These are phyloP conservation scores for Cerceris rybyensis DNA, from an alignment of 2,888 invertebrate genomes.

Conservation along the genomic window DNA sequence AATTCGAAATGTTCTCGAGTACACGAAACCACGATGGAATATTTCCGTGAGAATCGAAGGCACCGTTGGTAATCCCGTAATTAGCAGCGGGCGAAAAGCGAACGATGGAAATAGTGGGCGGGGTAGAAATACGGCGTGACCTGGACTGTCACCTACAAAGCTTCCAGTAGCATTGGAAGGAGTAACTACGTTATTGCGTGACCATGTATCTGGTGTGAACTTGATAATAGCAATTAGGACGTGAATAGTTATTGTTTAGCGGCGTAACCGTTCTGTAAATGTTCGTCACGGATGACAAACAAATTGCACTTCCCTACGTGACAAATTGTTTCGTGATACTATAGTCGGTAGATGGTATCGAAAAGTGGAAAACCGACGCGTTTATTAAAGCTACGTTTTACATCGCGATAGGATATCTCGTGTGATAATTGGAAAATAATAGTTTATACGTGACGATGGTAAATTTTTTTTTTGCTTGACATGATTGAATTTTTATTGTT, in stretches of 20 bases:
- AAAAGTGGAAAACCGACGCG: no score
- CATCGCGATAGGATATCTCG: not conserved
- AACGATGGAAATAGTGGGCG: slow-evolving; percentile 39
- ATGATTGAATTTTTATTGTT: no score
- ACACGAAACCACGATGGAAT: not conserved
- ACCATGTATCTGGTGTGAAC: slow-evolving; percentile 41
- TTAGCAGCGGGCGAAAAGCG: slow-evolving; percentile 38
- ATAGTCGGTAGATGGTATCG: not conserved
- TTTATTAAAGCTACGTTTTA: no score
- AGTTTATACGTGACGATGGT: not conserved
- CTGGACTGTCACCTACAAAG: slow-evolving; percentile 46
- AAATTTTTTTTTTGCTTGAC: not conserved
- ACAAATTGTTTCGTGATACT: not conserved
- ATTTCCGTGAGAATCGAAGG: slow-evolving; percentile 8
- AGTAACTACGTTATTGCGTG: slow-evolving; percentile 46
- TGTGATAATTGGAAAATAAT: not conserved
- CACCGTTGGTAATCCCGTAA: slow-evolving; percentile 20
- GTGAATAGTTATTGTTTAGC: slow-evolving; percentile 44
- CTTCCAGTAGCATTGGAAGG: slow-evolving; percentile 31
- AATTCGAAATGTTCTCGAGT: not conserved
- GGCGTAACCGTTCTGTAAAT: not conserved
- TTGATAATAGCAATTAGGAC: slow-evolving; percentile 54
- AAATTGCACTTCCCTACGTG: not conserved
- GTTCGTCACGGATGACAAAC: not conserved
- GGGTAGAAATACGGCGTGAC: slow-evolving; percentile 48